These are phyloP conservation scores for Apaloderma vittatum DNA, from an alignment of 2,113 vertebrate genomes.

Conservation along the genomic window DNA sequence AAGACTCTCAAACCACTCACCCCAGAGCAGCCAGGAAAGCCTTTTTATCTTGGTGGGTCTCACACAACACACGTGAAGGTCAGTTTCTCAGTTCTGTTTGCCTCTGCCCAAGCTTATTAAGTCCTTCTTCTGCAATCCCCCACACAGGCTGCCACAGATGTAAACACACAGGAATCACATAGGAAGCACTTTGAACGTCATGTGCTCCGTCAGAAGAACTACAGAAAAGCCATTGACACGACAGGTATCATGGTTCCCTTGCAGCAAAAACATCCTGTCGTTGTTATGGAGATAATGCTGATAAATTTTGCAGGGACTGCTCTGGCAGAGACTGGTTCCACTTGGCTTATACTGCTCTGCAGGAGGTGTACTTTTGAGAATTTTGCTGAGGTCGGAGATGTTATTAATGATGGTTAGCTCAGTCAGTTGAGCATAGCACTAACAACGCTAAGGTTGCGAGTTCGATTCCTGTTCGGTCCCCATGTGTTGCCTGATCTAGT, in stretches of 20 bases:
- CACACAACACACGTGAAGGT: neutral
- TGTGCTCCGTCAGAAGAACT: neutral
- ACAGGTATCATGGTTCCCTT: neutral
- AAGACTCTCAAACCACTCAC: neutral
- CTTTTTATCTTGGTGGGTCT: neutral
- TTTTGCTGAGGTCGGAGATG: fast-evolving
- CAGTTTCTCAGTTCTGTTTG: neutral
- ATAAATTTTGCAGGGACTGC: neutral
- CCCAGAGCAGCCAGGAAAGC: neutral
- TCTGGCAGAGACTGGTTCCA: neutral
- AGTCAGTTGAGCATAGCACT: too few relatives aligned
- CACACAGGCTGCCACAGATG: neutral
- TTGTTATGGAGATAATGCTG: neutral
- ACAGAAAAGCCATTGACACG: neutral
- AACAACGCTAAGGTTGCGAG: too few relatives aligned
- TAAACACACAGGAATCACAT: neutral
- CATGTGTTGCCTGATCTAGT: too few relatives aligned
- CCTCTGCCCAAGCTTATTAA: neutral
- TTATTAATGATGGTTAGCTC: neutral
- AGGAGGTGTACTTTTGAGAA: neutral
- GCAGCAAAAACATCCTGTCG: neutral
- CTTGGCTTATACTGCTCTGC: neutral
- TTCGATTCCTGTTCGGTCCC: too few relatives aligned
- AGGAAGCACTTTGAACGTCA: neutral
- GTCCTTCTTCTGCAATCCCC: neutral